Conservation (phyloP, 2,113 vertebrate species). For the Semnornis frantzii region DNA sequence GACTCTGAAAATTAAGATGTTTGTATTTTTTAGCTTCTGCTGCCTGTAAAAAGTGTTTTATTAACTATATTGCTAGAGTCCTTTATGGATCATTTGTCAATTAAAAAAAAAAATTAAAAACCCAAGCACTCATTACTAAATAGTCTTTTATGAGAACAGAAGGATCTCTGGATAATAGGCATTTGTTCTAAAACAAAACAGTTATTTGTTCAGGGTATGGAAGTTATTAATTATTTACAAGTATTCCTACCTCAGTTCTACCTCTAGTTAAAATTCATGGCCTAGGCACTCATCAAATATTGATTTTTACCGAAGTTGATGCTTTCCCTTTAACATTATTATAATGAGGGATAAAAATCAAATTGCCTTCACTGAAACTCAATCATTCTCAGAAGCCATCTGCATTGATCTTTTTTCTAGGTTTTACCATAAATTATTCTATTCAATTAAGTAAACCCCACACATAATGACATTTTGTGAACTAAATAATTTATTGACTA, state of each 20-base stretch:
- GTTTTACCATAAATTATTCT: constrained; percentile 87
- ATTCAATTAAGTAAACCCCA: constrained; percentile 85
- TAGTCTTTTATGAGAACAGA: constrained; percentile 64
- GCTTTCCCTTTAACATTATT: constrained; percentile 82
- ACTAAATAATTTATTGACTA: constrained; percentile 86
- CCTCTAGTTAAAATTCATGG: constrained; percentile 86
- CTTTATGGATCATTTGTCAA: constrained; percentile 2
- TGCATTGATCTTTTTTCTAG: constrained; percentile 82
- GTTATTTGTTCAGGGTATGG: constrained; percentile 67
- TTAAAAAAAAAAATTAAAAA: background rate
- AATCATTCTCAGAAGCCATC: constrained; percentile 74
- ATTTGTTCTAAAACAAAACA: constrained; percentile 58
- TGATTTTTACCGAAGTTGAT: constrained; percentile 86
- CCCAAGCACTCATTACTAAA: constrained; percentile 51
- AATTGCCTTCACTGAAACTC: constrained; percentile 79
- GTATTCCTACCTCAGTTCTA: constrained; percentile 68
- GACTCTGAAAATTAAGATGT: background rate
- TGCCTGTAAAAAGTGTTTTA: background rate
- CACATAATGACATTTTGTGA: constrained; percentile 84
- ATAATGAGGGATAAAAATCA: constrained; percentile 88
- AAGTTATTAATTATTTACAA: constrained; percentile 75
- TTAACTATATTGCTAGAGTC: background rate
- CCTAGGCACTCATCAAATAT: constrained; percentile 87
- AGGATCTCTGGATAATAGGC: constrained; percentile 24
- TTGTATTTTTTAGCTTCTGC: background rate